These are phyloP conservation scores for Scartelaos histophorus DNA, from an alignment of 2,113 vertebrate genomes.

Conservation along the genomic window DNA sequence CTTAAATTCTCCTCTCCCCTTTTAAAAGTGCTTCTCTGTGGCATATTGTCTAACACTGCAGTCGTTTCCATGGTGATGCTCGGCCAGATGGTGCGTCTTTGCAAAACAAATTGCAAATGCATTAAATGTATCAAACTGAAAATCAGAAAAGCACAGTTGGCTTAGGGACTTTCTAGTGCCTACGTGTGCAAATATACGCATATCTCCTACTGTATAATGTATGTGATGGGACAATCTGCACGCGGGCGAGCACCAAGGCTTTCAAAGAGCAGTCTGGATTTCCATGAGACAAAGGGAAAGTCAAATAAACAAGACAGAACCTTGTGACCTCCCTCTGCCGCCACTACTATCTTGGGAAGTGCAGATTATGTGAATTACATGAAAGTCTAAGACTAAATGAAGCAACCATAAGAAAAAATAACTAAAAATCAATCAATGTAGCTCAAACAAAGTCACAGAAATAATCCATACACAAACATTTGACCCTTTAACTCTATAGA, in stretches of 20 bases:
- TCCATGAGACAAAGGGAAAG: slow-evolving; percentile 31
- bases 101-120: slow-evolving; percentile 33
- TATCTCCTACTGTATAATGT: slow-evolving; percentile 5
- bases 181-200: background rate
- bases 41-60: slow-evolving; percentile 32
- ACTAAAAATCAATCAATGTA: background rate
- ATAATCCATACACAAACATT: background rate
- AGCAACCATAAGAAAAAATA: background rate
- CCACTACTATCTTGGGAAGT: slow-evolving; percentile 21
- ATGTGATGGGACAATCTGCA: slow-evolving; percentile 14
- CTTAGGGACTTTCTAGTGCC: slow-evolving; percentile 10
- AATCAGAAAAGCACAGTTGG: slow-evolving; percentile 14
- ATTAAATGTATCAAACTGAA: slow-evolving; percentile 31
- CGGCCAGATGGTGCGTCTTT: slow-evolving; percentile 30
- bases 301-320: slow-evolving; percentile 31
- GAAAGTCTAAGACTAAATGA: background rate
- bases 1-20: background rate
- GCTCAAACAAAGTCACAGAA: background rate
- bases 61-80: slow-evolving; percentile 54
- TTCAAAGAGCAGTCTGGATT: slow-evolving; percentile 31
- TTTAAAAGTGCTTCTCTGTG: slow-evolving; percentile 8
- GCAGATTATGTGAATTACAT: slow-evolving; percentile 26
- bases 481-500: background rate
- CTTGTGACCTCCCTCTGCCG: slow-evolving; percentile 12
- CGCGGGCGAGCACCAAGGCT: slow-evolving; percentile 12